Conservation (phyloP, 1,140 invertebrate species). For the Lethrus apterus region DNA sequence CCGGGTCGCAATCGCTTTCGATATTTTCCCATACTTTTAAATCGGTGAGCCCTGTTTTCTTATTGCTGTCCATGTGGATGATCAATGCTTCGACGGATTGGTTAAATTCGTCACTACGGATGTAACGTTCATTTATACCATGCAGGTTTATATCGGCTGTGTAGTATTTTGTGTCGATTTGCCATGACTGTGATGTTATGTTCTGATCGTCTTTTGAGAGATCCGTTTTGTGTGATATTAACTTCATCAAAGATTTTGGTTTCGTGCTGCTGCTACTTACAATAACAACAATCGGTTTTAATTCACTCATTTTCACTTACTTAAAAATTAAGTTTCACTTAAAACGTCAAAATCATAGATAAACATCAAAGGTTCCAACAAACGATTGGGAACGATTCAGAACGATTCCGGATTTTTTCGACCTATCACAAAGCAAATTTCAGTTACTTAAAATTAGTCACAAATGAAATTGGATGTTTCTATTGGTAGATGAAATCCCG, state of each 20-base stretch:
- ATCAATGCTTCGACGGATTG: conserved; percentile 38
- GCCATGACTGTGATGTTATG: conserved; percentile 32
- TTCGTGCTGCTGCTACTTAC: conserved; percentile 36
- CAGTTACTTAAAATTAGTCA: too few species aligned
- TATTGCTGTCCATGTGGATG: conserved; percentile 40
- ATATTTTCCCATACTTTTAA: conserved; percentile 33
- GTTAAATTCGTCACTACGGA: conserved; percentile 28
- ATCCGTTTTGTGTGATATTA: conserved; percentile 30
- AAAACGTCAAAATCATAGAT: too few species aligned
- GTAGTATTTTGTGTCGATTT: conserved; percentile 44
- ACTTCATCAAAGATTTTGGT: conserved; percentile 36
- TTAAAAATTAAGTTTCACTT: too few species aligned
- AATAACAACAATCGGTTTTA: conserved; percentile 34
- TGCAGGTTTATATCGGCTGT: conserved; percentile 37
- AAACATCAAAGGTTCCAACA: too few species aligned
- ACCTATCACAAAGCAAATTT: too few species aligned
- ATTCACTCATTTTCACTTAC: too few species aligned
- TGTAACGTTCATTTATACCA: conserved; percentile 31
- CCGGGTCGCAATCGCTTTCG: conserved; percentile 34
- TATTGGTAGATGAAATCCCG: too few species aligned
- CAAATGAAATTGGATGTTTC: too few species aligned
- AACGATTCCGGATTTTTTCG: too few species aligned
- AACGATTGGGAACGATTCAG: too few species aligned
- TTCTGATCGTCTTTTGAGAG: conserved; percentile 18
- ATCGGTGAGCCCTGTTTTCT: conserved; percentile 34